phyloP scores from a whole-genome alignment of 2,888 invertebrate genomes.

The Scaptomyza cyrtandrae region DNA sequence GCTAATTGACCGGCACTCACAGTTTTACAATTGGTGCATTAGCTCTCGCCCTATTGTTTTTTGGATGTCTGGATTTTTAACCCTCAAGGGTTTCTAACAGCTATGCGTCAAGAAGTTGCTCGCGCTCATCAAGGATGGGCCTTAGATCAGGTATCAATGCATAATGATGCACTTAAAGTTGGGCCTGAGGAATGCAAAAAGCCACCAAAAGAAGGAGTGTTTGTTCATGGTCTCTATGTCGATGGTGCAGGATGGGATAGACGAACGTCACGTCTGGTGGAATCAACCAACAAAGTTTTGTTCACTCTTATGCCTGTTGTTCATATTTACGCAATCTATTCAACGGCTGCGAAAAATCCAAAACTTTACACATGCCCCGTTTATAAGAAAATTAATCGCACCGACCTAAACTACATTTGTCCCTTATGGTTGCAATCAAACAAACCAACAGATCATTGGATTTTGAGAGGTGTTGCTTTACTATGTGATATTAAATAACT shows the following conservation, averaged over 20 bases:
- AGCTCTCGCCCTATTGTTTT: slow-evolving; percentile 89
- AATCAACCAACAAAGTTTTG: slow-evolving; percentile 92
- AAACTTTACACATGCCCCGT: slow-evolving; percentile 94
- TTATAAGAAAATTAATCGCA: slow-evolving; percentile 94
- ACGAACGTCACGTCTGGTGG: slow-evolving; percentile 88
- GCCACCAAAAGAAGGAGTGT: slow-evolving; percentile 93
- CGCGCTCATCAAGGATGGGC: slow-evolving; percentile 96
- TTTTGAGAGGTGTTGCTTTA: slow-evolving; percentile 91
- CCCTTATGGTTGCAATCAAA: slow-evolving; percentile 89
- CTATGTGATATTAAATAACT: slow-evolving; percentile 93
- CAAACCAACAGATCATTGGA: slow-evolving; percentile 93
- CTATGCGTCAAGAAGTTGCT: slow-evolving; percentile 96
- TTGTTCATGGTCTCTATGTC: slow-evolving; percentile 92
- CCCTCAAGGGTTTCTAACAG: slow-evolving; percentile 95
- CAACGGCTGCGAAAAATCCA: slow-evolving; percentile 89
- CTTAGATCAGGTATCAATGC: slow-evolving; percentile 91
- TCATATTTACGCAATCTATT: slow-evolving; percentile 91
- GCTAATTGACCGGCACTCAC: slow-evolving; percentile 91
- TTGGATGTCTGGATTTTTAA: slow-evolving; percentile 98
- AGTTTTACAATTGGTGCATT: slow-evolving; percentile 92
- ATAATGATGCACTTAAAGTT: slow-evolving; percentile 91
- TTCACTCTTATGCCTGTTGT: slow-evolving; percentile 92
- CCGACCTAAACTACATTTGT: slow-evolving; percentile 92
- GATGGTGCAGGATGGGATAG: slow-evolving; percentile 96
- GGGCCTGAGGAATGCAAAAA: slow-evolving; percentile 89